These are phyloP conservation scores for Sigmodon hispidus DNA, from an alignment of 2,113 vertebrate genomes.

Conservation along the genomic window DNA sequence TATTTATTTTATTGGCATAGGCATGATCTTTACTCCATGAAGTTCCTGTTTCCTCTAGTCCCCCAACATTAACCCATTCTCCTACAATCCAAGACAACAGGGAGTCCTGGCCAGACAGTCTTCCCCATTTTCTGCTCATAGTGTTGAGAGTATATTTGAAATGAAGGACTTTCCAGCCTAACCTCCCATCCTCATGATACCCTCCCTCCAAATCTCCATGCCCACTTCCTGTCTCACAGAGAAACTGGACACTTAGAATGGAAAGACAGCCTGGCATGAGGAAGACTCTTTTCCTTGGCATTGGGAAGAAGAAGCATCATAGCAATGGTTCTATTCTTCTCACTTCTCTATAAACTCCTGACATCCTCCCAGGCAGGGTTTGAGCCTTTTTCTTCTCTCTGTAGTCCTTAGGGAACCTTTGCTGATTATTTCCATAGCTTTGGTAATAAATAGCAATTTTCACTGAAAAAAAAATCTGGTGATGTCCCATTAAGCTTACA, in stretches of 20 bases:
- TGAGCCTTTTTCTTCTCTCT: conserved; percentile 23
- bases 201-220: not conserved
- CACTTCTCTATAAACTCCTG: not conserved
- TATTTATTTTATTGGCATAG: not conserved
- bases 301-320: conserved; percentile 43
- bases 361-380: conserved; percentile 55
- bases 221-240: not conserved
- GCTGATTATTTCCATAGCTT: conserved; percentile 72
- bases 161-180: conserved; percentile 59
- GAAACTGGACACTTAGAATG: not conserved
- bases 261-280: not conserved
- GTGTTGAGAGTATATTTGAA: conserved; percentile 73
- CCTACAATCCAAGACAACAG: conserved; percentile 77
- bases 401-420: conserved; percentile 47
- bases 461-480: not conserved
- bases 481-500: not conserved
- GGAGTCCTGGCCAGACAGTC: not conserved
- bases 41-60: too few species aligned
- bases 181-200: conserved; percentile 74
- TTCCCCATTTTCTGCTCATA: not conserved
- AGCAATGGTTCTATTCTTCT: not conserved
- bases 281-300: conserved; percentile 57
- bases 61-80: not conserved
- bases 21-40: not conserved
- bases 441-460: conserved; percentile 74